Evolutionary conservation across 2,113 vertebrate genomes (phyloP).

Genomic region (Hemiscyllium ocellatum): DNA sequence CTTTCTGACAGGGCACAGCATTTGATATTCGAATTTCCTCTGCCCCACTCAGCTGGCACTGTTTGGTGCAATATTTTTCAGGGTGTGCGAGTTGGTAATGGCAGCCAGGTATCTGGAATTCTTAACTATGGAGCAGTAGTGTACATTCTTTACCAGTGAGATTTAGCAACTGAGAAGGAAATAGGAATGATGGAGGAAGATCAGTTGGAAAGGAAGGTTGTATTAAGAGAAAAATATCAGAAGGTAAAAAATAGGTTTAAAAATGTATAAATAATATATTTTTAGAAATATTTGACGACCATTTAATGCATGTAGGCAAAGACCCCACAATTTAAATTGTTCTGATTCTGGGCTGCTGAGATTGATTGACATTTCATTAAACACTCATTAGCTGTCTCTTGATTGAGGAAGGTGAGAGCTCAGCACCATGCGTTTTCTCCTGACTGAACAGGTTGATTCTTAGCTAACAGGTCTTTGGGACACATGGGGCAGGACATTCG

Average conservation of each 20-base stretch:
- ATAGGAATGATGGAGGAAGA: not conserved
- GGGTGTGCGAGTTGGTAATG: not conserved
- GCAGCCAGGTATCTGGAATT: not conserved
- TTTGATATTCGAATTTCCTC: not conserved
- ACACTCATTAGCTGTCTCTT: no score
- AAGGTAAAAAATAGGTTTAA: not conserved
- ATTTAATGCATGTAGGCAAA: not conserved
- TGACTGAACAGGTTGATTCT: no score
- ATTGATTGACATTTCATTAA: no score
- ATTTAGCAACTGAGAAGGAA: not conserved
- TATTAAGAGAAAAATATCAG: not conserved
- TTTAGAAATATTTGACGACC: not conserved
- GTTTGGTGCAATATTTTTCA: not conserved
- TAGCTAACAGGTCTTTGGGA: no score
- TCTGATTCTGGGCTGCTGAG: no score
- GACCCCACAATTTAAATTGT: no score
- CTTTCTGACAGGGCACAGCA: not conserved
- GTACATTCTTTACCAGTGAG: not conserved
- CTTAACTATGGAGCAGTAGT: not conserved
- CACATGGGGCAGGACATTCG: no score
- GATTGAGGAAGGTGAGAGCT: no score
- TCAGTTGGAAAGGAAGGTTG: not conserved
- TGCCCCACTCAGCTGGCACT: no score
- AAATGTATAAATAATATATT: not conserved
- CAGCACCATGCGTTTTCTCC: no score